Conservation (phyloP, 2,888 invertebrate species). For the Metallyticus violacea region DNA sequence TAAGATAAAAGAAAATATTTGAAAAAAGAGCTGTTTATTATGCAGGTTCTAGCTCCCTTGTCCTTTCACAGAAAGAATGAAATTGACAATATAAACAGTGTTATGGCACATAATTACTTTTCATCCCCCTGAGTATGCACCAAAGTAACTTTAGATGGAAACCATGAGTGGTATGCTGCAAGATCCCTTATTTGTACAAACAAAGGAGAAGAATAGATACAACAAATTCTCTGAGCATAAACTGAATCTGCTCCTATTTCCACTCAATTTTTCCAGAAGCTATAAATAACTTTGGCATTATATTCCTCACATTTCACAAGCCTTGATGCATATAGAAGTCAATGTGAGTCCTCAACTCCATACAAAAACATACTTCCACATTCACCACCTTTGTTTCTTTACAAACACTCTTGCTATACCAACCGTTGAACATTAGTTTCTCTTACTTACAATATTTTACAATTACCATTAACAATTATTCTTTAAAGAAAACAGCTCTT, state of each 20-base stretch:
- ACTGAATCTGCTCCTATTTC: not conserved
- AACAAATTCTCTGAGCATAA: not conserved
- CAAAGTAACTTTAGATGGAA: not conserved
- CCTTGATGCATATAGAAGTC: conserved; percentile 1
- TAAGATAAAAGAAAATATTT: not conserved
- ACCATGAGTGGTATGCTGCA: not conserved
- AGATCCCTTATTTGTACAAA: conserved; percentile 1
- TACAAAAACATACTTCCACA: not conserved
- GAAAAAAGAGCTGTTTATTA: conserved; percentile 3
- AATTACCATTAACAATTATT: not conserved
- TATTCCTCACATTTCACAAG: conserved; percentile 1
- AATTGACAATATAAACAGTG: not conserved
- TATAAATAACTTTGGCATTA: conserved; percentile 16
- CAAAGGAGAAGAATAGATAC: not conserved
- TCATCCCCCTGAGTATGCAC: conserved; percentile 24
- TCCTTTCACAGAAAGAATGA: not conserved
- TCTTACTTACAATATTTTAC: conserved; percentile 10
- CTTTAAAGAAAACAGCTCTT: conserved; percentile 13
- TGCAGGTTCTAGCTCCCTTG: not conserved
- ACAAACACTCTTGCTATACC: not conserved
- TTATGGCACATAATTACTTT: conserved; percentile 15
- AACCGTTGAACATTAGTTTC: not conserved
- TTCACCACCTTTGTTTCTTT: not conserved
- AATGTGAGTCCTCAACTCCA: not conserved
- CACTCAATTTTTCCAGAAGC: not conserved